Evolutionary conservation across 2,888 invertebrate genomes (phyloP).

Genomic region (Archips xylosteana): DNA sequence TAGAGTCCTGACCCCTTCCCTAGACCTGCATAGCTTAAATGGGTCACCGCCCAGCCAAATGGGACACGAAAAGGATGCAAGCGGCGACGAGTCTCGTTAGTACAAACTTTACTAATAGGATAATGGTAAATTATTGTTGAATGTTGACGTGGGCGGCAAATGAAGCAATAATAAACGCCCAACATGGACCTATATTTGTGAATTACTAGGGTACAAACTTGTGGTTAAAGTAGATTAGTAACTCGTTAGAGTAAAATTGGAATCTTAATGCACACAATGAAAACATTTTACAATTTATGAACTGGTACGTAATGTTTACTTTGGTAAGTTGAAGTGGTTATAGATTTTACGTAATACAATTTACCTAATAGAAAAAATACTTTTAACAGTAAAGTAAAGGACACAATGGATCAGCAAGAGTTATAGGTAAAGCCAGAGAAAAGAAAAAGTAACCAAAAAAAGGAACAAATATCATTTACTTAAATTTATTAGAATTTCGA

Average conservation of each 20-base stretch:
- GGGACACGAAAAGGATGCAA: slow-evolving; percentile 37
- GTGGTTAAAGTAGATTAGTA: slow-evolving; percentile 8
- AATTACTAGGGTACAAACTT: slow-evolving; percentile 9
- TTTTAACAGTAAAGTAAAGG: too few relatives aligned
- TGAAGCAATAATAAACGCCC: slow-evolving; percentile 24
- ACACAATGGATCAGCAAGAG: too few relatives aligned
- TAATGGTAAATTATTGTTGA: slow-evolving; percentile 34
- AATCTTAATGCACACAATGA: not conserved
- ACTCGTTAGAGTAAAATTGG: not conserved
- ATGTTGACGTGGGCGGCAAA: slow-evolving; percentile 22
- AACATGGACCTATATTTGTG: slow-evolving; percentile 13
- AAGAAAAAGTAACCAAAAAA: too few relatives aligned
- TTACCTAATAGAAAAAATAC: not conserved
- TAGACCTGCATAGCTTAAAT: slow-evolving; percentile 37
- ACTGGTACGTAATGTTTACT: too few relatives aligned
- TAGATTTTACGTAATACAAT: not conserved
- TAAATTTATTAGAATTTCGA: too few relatives aligned
- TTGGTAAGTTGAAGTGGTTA: not conserved
- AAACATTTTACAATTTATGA: not conserved
- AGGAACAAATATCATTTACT: too few relatives aligned
- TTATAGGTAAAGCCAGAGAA: too few relatives aligned
- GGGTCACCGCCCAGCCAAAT: slow-evolving; percentile 32
- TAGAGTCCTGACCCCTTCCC: slow-evolving; percentile 23
- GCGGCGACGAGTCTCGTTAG: slow-evolving; percentile 25
- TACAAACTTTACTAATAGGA: slow-evolving; percentile 33